These are phyloP conservation scores for Agrotis ipsilon DNA, from an alignment of 2,888 invertebrate genomes.

Conservation along the genomic window DNA sequence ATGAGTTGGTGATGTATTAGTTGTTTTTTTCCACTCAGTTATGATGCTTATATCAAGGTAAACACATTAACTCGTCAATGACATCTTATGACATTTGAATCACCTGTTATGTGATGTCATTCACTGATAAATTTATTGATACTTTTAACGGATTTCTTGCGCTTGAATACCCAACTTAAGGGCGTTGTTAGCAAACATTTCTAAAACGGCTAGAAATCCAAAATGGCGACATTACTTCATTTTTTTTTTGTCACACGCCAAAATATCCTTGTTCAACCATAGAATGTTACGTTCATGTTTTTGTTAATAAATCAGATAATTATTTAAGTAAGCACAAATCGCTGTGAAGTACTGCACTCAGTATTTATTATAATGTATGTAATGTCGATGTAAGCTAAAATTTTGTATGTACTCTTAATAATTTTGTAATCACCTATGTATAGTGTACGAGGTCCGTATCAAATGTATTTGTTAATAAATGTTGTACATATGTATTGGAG, in stretches of 20 bases:
- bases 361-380: conserved; percentile 50
- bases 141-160: too few species aligned
- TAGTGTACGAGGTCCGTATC: conserved; percentile 47
- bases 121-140: background rate
- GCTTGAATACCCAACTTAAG: too few species aligned
- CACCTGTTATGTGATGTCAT: conserved; percentile 30
- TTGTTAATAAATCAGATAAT: conserved; percentile 36
- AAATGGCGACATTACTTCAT: too few species aligned
- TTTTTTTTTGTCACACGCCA: too few species aligned
- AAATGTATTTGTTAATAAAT: conserved; percentile 72
- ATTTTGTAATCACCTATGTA: conserved; percentile 65
- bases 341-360: conserved; percentile 52
- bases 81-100: conserved; percentile 33
- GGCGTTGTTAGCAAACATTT: too few species aligned
- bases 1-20: background rate
- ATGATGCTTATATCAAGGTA: conserved; percentile 9
- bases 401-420: conserved; percentile 45
- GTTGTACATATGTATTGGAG: conserved; percentile 62
- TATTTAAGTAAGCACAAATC: conserved; percentile 55
- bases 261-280: background rate
- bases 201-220: too few species aligned
- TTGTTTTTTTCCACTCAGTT: conserved; percentile 39
- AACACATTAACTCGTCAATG: background rate
- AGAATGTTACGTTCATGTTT: conserved; percentile 20
- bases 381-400: conserved; percentile 52